These are phyloP conservation scores for Microtus oregoni DNA, from an alignment of 2,113 vertebrate genomes.

Conservation along the genomic window DNA sequence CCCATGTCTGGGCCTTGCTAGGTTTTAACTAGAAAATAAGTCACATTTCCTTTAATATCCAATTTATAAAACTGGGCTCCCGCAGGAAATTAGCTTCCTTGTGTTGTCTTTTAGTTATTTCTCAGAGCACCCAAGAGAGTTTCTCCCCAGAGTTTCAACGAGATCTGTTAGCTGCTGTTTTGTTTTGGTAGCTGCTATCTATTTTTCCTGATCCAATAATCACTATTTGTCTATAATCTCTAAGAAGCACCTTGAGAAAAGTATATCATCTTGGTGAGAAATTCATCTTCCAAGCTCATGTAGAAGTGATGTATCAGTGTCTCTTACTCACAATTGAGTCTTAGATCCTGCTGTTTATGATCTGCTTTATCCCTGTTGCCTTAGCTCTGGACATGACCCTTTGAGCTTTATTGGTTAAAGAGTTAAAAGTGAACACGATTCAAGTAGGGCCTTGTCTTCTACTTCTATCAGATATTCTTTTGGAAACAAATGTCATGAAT, in stretches of 20 bases:
- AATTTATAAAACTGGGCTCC: neutral
- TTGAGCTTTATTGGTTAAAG: neutral
- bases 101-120: neutral
- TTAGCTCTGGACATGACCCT: neutral
- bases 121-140: neutral
- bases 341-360: neutral
- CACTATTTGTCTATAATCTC: neutral
- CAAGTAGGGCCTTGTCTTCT: neutral
- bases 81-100: neutral
- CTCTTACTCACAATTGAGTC: neutral
- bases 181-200: neutral
- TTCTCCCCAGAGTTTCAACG: neutral
- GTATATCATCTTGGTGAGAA: neutral
- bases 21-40: slow-evolving; percentile 32
- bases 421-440: neutral
- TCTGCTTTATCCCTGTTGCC: neutral
- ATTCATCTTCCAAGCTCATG: neutral
- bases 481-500: neutral
- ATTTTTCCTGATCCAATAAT: neutral
- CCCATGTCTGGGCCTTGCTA: neutral
- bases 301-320: neutral
- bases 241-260: neutral
- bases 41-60: neutral
- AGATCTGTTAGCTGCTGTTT: neutral
- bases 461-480: neutral